phyloP scores from a whole-genome alignment of 2,888 invertebrate genomes.

The Cotesia congregata region DNA sequence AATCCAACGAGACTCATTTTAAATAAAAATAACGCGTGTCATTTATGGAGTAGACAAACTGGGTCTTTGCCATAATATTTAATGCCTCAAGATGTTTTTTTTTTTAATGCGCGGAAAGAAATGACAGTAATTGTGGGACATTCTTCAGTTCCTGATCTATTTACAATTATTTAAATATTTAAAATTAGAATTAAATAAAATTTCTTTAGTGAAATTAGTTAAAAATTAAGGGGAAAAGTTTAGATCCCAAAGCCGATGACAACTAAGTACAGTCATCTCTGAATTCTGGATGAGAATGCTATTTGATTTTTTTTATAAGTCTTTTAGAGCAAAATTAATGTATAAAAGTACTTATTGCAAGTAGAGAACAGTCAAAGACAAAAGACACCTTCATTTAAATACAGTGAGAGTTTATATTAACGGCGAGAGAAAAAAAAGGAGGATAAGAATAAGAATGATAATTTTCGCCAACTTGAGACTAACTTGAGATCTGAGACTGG shows the following conservation, averaged over 20 bases:
- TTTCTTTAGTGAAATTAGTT: too few species aligned
- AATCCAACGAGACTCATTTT: constrained; percentile 18
- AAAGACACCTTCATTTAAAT: constrained; percentile 23
- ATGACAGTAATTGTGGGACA: too few species aligned
- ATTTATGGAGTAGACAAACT: too few species aligned
- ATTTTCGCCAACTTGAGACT: neutral
- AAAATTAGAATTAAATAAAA: too few species aligned
- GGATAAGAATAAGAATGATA: neutral
- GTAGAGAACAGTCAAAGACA: neutral
- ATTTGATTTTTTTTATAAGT: neutral
- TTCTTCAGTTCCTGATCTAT: too few species aligned
- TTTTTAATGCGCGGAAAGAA: too few species aligned
- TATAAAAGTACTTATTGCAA: constrained; percentile 2
- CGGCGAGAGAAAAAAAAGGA: constrained; percentile 21
- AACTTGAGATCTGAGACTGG: too few species aligned
- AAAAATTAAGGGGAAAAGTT: too few species aligned
- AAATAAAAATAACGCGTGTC: neutral
- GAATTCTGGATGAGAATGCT: neutral
- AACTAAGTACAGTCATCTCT: neutral
- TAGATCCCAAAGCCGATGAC: neutral
- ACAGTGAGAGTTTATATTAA: constrained; percentile 5
- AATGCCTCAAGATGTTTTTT: too few species aligned
- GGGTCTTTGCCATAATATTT: too few species aligned
- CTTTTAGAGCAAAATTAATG: neutral
- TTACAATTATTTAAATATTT: too few species aligned